phyloP scores from a whole-genome alignment of 2,113 vertebrate species.

The Hippopotamus amphibius region DNA sequence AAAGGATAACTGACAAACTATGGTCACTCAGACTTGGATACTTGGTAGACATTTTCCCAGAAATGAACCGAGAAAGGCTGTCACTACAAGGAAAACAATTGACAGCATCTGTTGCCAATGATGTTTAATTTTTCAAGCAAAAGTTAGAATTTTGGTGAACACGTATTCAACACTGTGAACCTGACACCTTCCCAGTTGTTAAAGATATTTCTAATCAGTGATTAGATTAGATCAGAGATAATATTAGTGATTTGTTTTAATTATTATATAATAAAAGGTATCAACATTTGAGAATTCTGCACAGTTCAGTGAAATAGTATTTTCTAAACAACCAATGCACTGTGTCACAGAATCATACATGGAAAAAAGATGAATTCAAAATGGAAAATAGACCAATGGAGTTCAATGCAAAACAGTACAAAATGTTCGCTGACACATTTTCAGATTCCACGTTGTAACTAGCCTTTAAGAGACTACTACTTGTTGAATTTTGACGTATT shows the following conservation, averaged over 20 bases:
- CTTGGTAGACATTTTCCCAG: slow-evolving; percentile 9
- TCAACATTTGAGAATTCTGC: background rate
- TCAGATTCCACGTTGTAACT: background rate
- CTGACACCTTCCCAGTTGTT: background rate
- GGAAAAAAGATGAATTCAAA: slow-evolving; percentile 2
- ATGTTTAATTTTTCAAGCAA: background rate
- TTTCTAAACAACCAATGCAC: background rate
- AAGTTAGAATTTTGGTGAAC: slow-evolving; percentile 47
- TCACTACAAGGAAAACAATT: background rate
- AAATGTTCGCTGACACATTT: background rate
- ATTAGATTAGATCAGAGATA: background rate
- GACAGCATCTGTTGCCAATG: background rate
- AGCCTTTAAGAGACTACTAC: slow-evolving; percentile 29
- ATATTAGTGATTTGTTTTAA: background rate
- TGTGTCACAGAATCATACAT: background rate
- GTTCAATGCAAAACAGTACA: background rate
- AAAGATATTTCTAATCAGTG: slow-evolving; percentile 22
- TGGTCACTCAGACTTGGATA: background rate
- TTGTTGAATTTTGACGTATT: background rate
- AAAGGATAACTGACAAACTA: background rate
- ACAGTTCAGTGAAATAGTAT: background rate
- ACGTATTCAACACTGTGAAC: background rate
- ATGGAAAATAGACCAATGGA: background rate
- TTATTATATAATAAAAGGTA: background rate
- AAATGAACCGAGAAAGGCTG: background rate